Conservation (phyloP, 37 sponge, comb jelly and placozoan species). For the Cliona cf. orientalis region DNA sequence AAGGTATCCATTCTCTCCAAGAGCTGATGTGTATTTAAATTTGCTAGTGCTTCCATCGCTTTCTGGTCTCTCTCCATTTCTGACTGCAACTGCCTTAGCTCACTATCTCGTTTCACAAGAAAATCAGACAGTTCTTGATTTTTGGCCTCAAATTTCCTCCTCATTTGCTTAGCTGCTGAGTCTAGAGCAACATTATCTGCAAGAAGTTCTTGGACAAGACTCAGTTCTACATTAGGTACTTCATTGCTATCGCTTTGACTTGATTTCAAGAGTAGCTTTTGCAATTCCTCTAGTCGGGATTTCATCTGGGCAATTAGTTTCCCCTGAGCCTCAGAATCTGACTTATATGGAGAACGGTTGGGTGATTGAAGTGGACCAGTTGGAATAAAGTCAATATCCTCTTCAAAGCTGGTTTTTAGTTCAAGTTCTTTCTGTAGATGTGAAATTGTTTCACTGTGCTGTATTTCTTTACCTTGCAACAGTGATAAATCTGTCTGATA, state of each 20-base stretch:
- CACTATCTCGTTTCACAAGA: neutral
- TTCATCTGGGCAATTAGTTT: conserved; percentile 54
- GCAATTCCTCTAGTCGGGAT: conserved; percentile 52
- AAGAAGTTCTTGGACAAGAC: conserved; percentile 23
- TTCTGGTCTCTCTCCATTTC: neutral
- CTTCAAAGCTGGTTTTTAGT: neutral
- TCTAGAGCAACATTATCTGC: conserved; percentile 3
- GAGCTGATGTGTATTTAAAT: neutral
- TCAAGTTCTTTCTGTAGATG: conserved; percentile 12
- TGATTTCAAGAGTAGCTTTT: too few relatives aligned
- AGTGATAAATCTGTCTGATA: conserved; percentile 2
- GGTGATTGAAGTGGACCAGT: neutral
- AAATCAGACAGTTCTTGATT: neutral
- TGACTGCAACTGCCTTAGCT: neutral
- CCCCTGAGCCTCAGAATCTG: conserved; percentile 3
- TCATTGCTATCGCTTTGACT: neutral
- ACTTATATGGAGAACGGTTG: neutral
- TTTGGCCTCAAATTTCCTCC: neutral
- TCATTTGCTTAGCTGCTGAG: neutral
- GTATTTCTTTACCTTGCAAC: neutral
- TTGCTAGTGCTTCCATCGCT: neutral
- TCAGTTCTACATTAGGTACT: neutral
- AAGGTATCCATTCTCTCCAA: neutral
- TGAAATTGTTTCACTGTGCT: neutral
- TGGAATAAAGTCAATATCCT: neutral